Base-by-base conservation (phyloP, 2,888 invertebrate species). In the Stenotaenia linearis region DNA sequence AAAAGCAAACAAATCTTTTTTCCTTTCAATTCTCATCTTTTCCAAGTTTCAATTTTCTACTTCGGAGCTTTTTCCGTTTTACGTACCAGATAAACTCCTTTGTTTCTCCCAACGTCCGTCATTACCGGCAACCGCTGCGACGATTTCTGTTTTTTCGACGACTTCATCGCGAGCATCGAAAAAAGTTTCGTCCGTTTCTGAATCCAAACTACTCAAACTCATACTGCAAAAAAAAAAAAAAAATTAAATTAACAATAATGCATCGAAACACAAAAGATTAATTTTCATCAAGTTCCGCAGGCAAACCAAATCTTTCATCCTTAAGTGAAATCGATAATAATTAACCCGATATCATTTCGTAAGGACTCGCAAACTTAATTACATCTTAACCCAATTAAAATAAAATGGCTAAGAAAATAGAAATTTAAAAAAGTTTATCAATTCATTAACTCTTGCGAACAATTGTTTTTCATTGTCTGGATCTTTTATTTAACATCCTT, bases 141-240 rank as follows among this genome's bases (percentile, higher is more conserved):
- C 77, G 78, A 81, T 77, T 77, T 80, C 35, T 69, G 79, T 77
- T 25, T 75, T 50, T 32, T 78, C 80, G 21, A 80, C 69, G 7
- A 78, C 83, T 85, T 86, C 83, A 86, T 86, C 83, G 85, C 88
- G 80, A n/a, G 84, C 83, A 80, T 84, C 84, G 78, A 83, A 82
- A 89, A 90, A 86, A 28, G 85, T 84, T 84, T 91, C 91, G 84
- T 95, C 95, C 81, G 92, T 92, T 85, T 95, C 95, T 32, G 95
- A 95, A 86, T 95, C 95, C 89, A 95, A 91, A 85, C 92, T 92
- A 85, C 92, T 92, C 82, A 92, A 86, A 84, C 92, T 92, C 84
- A 92, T 90, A 85, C 91, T 91, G 80, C 79, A 80, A 79, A 79
- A 80, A 21, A 81, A 74, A 30, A 78, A 50, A n/a, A 74, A 79